phyloP scores from a whole-genome alignment of 2,888 invertebrate species.

The Masnerella sp. region DNA sequence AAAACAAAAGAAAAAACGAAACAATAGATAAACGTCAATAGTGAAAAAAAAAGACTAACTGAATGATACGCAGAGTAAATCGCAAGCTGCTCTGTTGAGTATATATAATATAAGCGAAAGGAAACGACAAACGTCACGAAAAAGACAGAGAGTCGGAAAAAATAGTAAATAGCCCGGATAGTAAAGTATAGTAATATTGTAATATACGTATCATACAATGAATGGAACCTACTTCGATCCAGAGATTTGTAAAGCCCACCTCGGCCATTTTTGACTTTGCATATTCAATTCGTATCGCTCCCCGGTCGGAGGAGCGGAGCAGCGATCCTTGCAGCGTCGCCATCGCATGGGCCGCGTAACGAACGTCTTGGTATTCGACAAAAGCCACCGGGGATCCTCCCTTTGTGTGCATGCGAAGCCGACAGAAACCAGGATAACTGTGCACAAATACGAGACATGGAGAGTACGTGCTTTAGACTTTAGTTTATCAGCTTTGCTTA shows the following conservation, averaged over 20 bases:
- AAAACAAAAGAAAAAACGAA: neutral
- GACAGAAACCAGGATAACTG: constrained; percentile 99
- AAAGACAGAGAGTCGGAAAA: constrained; percentile 79
- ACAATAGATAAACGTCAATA: neutral
- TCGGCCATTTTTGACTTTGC: constrained; percentile 99
- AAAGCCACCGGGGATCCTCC: constrained; percentile 97
- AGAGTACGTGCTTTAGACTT: constrained; percentile 72
- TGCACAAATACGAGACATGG: constrained; percentile 80
- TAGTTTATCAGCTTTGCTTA: too few relatives aligned
- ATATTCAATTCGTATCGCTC: constrained; percentile 98
- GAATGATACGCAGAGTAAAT: constrained; percentile 11
- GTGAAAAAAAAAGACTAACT: neutral
- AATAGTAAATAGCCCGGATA: constrained; percentile 26
- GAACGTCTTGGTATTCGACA: constrained; percentile 96
- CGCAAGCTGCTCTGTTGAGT: constrained; percentile 12
- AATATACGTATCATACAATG: constrained; percentile 50
- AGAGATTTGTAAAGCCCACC: constrained; percentile 79
- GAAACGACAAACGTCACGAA: constrained; percentile 40
- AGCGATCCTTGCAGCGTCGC: constrained; percentile 96
- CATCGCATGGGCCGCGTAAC: constrained; percentile 95
- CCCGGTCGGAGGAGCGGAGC: constrained; percentile 96
- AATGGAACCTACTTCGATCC: constrained; percentile 80
- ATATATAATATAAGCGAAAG: constrained; percentile 26
- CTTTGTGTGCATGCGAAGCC: constrained; percentile 96
- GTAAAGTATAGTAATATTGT: constrained; percentile 28